Base-by-base conservation (phyloP, 2,797 vertebrate species). In the Crocodylus rhombifer region DNA sequence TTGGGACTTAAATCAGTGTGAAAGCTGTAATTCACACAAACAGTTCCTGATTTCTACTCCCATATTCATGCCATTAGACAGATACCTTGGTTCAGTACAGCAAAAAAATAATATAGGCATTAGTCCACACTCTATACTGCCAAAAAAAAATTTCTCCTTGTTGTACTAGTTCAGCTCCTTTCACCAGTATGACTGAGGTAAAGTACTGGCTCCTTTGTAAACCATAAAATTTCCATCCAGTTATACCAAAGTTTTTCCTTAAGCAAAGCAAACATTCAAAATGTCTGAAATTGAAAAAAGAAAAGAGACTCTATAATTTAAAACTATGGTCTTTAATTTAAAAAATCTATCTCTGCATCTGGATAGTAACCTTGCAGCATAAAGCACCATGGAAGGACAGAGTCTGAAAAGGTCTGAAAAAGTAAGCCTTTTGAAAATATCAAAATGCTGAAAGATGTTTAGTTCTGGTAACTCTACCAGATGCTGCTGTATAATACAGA, bases 371-470 rank as follows among this genome's bases (percentile, higher is more conserved):
- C 55, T 51, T n/a, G 71, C 88, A 23, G 11, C 62, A 57, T 67
- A 25, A 28, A 14, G 55, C 55, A 82, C 13, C 64, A 51, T 42
- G 73, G 33, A 92, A 87, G 86, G 63, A 82, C 4, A 18, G 1
- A 2, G 51, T 80, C 94, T 88, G 73, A 91, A 77, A 61, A 63
- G 10, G 14, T 16, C 81, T 87, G 57, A 60, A 94, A 94, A 90
- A 84, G 2, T 36, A n/a, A 86, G 33, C 64, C 7, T 88, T 69
- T 69, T 33, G 36, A 76, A 74, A 88, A 90, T 84, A 55, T 1
- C 28, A 51, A 91, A 87, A 91, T 5, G 79, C 61, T 89, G 75
- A 92, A 74, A 89, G 42, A 86, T 10, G 61, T 91, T 84, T 93
- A 77, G 87, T 88, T 88, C 80, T 65, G 25, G 90, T 33, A 88